Evolutionary conservation across 2,113 vertebrate genomes (phyloP), one percentile per base, ranked within the genome.

Genomic region (Myiagra hebetior): DNA sequence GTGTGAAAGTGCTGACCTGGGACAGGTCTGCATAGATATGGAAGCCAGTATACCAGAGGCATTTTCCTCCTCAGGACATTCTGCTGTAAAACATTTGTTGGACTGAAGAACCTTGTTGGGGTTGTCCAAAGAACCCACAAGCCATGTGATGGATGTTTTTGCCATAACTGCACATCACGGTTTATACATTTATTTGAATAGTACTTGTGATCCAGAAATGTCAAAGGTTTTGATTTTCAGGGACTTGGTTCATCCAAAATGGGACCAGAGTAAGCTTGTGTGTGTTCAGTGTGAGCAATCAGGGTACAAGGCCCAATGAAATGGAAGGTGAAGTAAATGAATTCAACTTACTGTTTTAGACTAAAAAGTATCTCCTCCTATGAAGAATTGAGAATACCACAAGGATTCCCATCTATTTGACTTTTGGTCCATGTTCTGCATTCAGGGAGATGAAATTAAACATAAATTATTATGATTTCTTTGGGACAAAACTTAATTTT

Each of bases 401-500:
- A 56, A 47, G 8, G n/a, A 81, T 56, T 86, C 13, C 19, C 26
- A 12, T 70, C 60, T 85, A 73, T 39, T 33, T 85, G 21, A 55
- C 26, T 80, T 75, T 63, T 70, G 26, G 10, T 74, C 15, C 13
- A 39, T 74, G 31, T 67, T 83, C 35, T 8, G 4, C 23, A n/a
- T 8, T 5, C 20, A 91, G 56, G 41, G 67, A 55, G 11, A 78
- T 78, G 31, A 88, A 95, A 91, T 94, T 44, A 93, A 95, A 93
- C 41, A 59, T 65, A 93, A 94, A 90, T 87, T 35, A 93, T 60
- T 55, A 21, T 93, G 73, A 93, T 68, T 82, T 94, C 69, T 76
- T 87, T 92, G 80, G 68, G 85, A 91, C n/a, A 81, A 96, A 97
- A 88, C 78, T 31, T 85, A 62, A 83, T 82, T 95, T 98, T 96